Percentiles rank a stretch among this genome's conserved stretches.
Conservation (phyloP, 2,113 vertebrate genomes). For the Crypturellus undulatus region DNA sequence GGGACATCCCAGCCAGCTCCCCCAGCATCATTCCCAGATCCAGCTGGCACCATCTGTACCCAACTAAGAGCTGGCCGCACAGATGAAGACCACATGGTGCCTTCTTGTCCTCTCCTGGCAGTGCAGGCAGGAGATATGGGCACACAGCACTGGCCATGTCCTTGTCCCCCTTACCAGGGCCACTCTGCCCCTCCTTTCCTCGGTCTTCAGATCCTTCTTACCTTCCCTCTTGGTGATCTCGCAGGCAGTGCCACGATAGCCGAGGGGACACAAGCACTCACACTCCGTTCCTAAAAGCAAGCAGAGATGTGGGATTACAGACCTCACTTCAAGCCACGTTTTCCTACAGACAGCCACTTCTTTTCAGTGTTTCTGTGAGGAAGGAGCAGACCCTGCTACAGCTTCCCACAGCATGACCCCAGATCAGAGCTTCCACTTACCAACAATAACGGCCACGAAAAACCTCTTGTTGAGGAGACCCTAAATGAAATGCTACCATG, state of each 20-base stretch:
- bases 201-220: slow-evolving; percentile 21
- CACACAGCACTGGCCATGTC: neutral
- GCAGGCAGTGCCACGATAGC: slow-evolving; percentile 84
- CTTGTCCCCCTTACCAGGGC: neutral
- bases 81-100: neutral
- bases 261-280: slow-evolving; percentile 88
- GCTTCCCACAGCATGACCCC: neutral
- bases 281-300: slow-evolving; percentile 82
- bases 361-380: neutral
- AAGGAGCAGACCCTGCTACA: neutral
- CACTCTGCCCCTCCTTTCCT: neutral
- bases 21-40: neutral
- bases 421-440: neutral
- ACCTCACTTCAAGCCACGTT: neutral
- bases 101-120: neutral
- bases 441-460: neutral
- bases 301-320: neutral
- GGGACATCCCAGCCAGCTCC: accelerated
- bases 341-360: neutral
- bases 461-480: neutral
- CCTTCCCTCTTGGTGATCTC: slow-evolving; percentile 81
- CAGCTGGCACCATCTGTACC: neutral
- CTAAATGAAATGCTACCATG: neutral
- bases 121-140: neutral
- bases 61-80: neutral